Evolutionary conservation across 2,888 invertebrate genomes (phyloP), one percentile per base, ranked within the genome.

Genomic region (Amblyteles armatorius): DNA sequence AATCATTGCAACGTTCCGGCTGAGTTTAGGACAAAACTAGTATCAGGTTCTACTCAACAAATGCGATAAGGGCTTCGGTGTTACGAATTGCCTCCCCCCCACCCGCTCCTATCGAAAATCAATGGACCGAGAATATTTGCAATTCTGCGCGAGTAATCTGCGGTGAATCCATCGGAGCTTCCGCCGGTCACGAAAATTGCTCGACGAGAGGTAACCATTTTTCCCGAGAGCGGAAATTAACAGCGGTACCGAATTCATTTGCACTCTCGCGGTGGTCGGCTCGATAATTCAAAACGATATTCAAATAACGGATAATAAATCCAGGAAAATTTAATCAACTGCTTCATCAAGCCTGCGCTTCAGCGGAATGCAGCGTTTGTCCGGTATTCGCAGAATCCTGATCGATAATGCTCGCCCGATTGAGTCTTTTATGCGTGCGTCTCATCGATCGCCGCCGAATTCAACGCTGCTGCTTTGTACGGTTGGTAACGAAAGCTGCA

Each of bases 131-230:
- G 57, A 57, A 57, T 22, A 26, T 22, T 57, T 57, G 11, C 57
- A 22, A 57, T 57, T 57, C 57, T 6, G 26, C 7, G 11, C 57
- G 57, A 57, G 57, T 26, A 22, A 57, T 57, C 57, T 57, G 57
- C 26, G 57, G 22, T 57, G 22, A 22, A 11, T 57, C 3, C 11
- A 9, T 22, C 57, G 22, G 13, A 11, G 11, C 26, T 26, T 57
- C 3, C 6, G 9, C 26, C 57, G 19, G 57, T 13, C 13, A 3
- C 11, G 11, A 22, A 57, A 57, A 22, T 22, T 26, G 22, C 22
- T 57, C 19, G 57, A 22, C 2, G 13, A 11, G 57, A 57, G 57
- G 4, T 3, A 22, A 11, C 4, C 11, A 26, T 26, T 57, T 57
- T 57, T 57, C 9, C 22, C 22, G n/a, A 13, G 11, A 11, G 3